Percentiles rank a stretch among this genome's conserved stretches.
These are phyloP conservation scores for Lepetodrilus schrolli DNA, from an alignment of 2,888 invertebrate genomes.

Conservation along the genomic window DNA sequence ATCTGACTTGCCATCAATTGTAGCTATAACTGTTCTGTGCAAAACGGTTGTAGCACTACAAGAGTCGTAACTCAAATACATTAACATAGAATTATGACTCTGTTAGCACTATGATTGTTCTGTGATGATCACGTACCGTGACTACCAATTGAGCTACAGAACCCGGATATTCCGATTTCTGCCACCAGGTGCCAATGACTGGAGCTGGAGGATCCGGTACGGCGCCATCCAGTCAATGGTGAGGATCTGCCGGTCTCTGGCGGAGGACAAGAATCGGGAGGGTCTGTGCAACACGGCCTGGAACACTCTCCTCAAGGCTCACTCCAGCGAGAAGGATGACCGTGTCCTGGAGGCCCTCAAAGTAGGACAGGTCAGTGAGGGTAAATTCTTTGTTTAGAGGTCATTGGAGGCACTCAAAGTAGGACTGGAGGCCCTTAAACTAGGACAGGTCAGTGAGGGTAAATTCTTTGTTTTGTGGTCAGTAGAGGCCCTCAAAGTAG, in stretches of 20 bases:
- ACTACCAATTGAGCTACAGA: neutral
- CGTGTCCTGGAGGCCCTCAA: constrained; percentile 73
- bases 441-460: too few relatives aligned
- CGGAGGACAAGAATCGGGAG: constrained; percentile 62
- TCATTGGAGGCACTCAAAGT: too few relatives aligned
- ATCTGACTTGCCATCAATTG: too few relatives aligned
- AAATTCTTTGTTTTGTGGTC: too few relatives aligned
- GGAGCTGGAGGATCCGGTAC: constrained; percentile 74
- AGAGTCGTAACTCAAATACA: too few relatives aligned
- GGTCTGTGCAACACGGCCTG: constrained; percentile 70
- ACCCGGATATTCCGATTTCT: too few relatives aligned
- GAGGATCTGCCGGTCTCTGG: constrained; percentile 66
- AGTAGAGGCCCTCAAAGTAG: too few relatives aligned
- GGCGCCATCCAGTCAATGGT: constrained; percentile 71
- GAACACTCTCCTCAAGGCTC: constrained; percentile 67
- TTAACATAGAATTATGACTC: neutral
- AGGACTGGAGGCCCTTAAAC: too few relatives aligned
- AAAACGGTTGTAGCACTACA: too few relatives aligned
- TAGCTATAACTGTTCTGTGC: too few relatives aligned
- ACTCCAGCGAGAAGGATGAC: constrained; percentile 68
- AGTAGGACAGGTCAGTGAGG: constrained; percentile 69
- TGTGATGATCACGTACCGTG: neutral
- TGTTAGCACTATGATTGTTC: too few relatives aligned
- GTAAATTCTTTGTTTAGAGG: too few relatives aligned
- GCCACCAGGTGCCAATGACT: constrained; percentile 65